Percentiles rank a stretch among this genome's conserved stretches.
Evolutionary conservation across 2,797 vertebrate species (phyloP).

Genomic region (Myotis findleyi): DNA sequence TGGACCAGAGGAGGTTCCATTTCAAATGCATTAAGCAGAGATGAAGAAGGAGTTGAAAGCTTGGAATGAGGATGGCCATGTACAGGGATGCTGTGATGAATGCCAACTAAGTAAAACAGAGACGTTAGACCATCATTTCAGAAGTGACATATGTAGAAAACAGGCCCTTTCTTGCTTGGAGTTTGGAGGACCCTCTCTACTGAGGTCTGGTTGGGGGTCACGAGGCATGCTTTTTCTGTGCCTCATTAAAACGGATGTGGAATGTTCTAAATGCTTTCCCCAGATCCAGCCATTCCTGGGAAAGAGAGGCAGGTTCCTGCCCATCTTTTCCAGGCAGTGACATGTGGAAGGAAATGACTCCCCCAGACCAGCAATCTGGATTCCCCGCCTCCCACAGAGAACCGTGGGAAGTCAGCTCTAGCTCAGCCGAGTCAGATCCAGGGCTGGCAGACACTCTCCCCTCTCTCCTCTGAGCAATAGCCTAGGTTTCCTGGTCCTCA

Average conservation of each 20-base stretch:
- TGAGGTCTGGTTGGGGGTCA: background rate
- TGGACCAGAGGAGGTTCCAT: background rate
- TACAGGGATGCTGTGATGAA: background rate
- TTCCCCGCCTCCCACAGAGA: background rate
- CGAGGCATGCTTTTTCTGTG: background rate
- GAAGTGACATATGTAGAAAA: background rate
- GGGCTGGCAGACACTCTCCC: background rate
- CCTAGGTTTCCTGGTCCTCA: conserved; percentile 68
- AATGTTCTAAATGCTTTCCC: conserved; percentile 48
- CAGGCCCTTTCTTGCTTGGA: background rate
- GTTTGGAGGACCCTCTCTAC: conserved; percentile 13
- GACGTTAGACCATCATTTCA: background rate
- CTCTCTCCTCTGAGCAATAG: conserved; percentile 35
- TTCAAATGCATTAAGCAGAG: background rate
- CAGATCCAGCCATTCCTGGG: conserved; percentile 12
- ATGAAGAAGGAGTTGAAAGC: background rate
- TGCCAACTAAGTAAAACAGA: conserved; percentile 38
- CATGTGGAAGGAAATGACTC: conserved; percentile 66
- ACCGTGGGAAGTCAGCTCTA: conserved; percentile 45
- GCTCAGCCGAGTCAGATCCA: background rate
- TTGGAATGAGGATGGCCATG: background rate
- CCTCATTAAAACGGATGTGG: conserved; percentile 36
- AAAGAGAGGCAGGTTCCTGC: conserved; percentile 40
- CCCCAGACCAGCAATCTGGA: conserved; percentile 72
- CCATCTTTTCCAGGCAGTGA: conserved; percentile 49